Evolutionary conservation across 2,113 vertebrate species (phyloP), one percentile per base, ranked within the genome.

Genomic region (Oxyruncus cristatus): DNA sequence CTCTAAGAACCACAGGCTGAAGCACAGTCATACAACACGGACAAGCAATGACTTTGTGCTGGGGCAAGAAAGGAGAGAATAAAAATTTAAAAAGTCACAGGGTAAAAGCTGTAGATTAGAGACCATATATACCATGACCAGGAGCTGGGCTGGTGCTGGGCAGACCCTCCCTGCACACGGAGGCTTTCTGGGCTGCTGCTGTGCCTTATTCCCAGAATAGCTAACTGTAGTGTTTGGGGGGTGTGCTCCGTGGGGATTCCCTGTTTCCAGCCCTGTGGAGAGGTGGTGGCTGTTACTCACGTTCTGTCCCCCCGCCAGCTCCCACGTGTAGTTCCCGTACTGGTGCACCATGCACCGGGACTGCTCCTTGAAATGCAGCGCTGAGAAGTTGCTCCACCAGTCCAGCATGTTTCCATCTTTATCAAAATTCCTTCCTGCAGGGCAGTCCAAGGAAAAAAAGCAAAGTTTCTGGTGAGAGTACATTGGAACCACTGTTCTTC

Each of bases 361-460:
- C 95, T 99, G 99, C 46, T 99, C 98, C 94, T 98, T 98, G 96
- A 99, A 99, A 89, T 98, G 98, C 91, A 98, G 98, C 0, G 99
- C 98, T 0, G 99, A 99, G 98, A 98, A 99, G 95, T 99, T 99
- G 92, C 99, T 99, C 99, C 99, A 99, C 99, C 99, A 99, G 93
- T 99, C 99, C 65, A 99, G 95, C 99, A 99, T 99, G 86, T 99
- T 99, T 33, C 99, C 99, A 1, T 99, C 98, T 93, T 99, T 99
- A 97, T 99, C 99, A 42, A 99, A 99, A 97, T 99, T 99, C 47
- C 99, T 98, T 14, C 99, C 99, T 99, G 97, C n/a, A 66, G 0
- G 53, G 33, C 67, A 95, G 22, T 1, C 53, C 80, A n/a, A 59
- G 50, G 30, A 11, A 21, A 26, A 75, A 23, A 63, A n/a, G 11